Evolutionary conservation across 92 coral and sea anemone genomes (phyloP).

Genomic region (Metridium senile): DNA sequence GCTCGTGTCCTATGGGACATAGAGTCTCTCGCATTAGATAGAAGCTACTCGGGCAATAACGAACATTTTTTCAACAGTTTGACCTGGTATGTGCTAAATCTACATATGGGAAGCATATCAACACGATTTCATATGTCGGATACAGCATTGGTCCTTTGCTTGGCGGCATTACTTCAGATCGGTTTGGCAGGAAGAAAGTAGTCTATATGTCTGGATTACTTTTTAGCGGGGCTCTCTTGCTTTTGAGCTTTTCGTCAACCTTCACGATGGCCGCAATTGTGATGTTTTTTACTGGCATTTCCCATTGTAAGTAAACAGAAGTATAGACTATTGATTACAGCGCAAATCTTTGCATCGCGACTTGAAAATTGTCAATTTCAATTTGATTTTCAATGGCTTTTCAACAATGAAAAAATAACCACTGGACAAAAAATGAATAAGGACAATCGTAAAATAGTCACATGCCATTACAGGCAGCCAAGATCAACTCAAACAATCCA

Average conservation of each 20-base stretch:
- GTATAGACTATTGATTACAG: background rate
- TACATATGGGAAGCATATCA: constrained; percentile 22
- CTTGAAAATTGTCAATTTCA: no score
- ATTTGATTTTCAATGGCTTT: no score
- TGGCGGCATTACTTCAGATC: constrained; percentile 30
- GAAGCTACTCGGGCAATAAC: no score
- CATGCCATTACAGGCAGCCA: background rate
- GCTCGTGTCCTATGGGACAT: no score
- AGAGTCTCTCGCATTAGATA: no score
- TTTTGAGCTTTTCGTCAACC: background rate
- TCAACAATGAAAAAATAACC: no score
- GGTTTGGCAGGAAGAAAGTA: constrained; percentile 27
- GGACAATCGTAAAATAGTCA: no score
- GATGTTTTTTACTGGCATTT: background rate
- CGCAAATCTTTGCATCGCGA: background rate
- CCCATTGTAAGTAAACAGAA: no score
- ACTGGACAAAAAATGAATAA: no score
- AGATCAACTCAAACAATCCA: background rate
- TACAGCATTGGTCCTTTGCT: constrained; percentile 26
- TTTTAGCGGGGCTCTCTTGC: background rate
- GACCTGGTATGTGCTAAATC: constrained; percentile 44
- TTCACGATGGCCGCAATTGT: background rate
- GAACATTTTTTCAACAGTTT: constrained; percentile 26
- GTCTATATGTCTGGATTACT: background rate
- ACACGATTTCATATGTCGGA: constrained; percentile 24